A percentile compares a stretch with the other conserved stretches of the same genome.
phyloP scores from a whole-genome alignment of 2,113 vertebrate species.

The Spea bombifrons region DNA sequence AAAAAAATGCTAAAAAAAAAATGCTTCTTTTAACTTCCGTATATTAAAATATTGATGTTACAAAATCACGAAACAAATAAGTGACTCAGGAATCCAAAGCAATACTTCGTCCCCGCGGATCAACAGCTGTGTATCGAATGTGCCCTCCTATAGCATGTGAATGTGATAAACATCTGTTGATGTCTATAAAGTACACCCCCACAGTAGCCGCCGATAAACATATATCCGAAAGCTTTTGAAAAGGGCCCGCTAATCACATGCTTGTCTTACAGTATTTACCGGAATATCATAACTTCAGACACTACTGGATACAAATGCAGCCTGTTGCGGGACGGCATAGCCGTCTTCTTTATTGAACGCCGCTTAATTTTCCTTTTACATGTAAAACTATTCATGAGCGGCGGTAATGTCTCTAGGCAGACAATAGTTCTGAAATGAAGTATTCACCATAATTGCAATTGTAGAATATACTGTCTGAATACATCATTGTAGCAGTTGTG shows the following conservation, averaged over 20 bases:
- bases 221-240: constrained; percentile 50
- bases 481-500: constrained; percentile 42
- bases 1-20: neutral
- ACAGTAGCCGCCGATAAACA: constrained; percentile 51
- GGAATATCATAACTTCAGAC: constrained; percentile 15
- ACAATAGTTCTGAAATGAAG: constrained; percentile 47
- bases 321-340: constrained; percentile 21
- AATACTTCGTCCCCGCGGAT: constrained; percentile 48
- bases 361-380: constrained; percentile 25
- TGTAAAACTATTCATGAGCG: constrained; percentile 37
- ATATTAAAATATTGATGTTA: neutral
- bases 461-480: constrained; percentile 48
- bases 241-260: constrained; percentile 54
- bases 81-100: neutral
- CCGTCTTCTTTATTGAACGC: constrained; percentile 32
- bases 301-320: constrained; percentile 28
- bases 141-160: constrained; percentile 53
- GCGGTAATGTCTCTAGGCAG: constrained; percentile 41
- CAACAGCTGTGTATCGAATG: constrained; percentile 55
- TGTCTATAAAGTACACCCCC: constrained; percentile 31
- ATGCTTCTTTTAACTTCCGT: neutral
- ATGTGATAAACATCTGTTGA: constrained; percentile 50
- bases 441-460: constrained; percentile 53
- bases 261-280: constrained; percentile 49
- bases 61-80: neutral